Conservation (phyloP, 2,888 invertebrate genomes). For the Xanthorhoe spadicearia region DNA sequence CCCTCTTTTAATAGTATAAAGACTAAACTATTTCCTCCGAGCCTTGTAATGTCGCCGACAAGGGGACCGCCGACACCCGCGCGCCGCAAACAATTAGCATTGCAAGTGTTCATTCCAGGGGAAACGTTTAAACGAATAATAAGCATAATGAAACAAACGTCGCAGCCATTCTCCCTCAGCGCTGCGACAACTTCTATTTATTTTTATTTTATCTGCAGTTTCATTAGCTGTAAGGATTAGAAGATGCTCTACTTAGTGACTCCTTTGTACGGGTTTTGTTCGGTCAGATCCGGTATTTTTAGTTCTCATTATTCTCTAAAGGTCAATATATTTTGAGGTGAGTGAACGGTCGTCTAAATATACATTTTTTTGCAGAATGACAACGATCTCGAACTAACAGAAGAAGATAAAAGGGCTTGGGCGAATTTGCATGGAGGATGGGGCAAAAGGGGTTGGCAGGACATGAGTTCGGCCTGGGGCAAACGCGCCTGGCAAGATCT, state of each 20-base stretch:
- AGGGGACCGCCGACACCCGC: neutral
- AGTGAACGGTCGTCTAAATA: neutral
- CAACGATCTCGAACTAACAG: conserved; percentile 77
- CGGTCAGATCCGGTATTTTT: conserved; percentile 7
- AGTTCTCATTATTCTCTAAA: conserved; percentile 11
- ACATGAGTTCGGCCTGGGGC: conserved; percentile 82
- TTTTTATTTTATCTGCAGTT: neutral
- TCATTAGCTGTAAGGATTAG: neutral
- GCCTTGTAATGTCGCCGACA: neutral
- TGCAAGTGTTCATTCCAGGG: conserved; percentile 41
- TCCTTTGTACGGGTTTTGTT: neutral
- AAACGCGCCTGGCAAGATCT: conserved; percentile 85
- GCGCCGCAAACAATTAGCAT: conserved; percentile 56
- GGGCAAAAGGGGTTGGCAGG: conserved; percentile 86
- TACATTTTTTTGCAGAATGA: conserved; percentile 60
- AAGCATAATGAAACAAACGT: conserved; percentile 51
- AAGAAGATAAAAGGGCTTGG: conserved; percentile 87
- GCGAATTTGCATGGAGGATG: conserved; percentile 83
- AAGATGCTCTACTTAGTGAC: neutral
- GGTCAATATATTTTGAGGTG: conserved; percentile 21
- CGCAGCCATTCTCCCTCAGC: conserved; percentile 23
- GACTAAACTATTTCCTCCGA: neutral
- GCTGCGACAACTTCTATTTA: conserved; percentile 17
- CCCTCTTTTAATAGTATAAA: neutral
- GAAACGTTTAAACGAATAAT: conserved; percentile 60